phyloP scores from a whole-genome alignment of 1,140 invertebrate species.

The Amyelois transitella region DNA sequence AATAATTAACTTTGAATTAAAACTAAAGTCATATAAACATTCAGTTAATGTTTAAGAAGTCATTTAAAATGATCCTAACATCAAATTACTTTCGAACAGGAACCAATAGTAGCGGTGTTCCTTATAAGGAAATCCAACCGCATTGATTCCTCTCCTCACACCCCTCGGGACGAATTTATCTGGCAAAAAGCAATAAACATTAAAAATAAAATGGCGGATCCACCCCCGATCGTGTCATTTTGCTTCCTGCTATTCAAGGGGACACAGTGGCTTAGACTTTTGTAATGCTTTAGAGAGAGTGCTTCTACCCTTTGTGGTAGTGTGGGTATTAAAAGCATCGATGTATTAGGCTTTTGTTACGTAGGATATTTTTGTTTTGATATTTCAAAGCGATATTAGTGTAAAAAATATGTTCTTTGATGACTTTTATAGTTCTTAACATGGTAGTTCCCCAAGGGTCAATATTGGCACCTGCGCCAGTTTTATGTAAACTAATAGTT shows the following conservation, averaged over 20 bases:
- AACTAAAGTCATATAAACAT: too few relatives aligned
- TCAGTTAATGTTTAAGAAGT: too few relatives aligned
- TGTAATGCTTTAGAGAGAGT: background rate
- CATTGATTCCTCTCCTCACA: conserved; percentile 66
- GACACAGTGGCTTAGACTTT: background rate
- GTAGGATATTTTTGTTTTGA: background rate
- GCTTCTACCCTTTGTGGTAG: conserved; percentile 2
- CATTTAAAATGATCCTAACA: too few relatives aligned
- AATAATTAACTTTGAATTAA: too few relatives aligned
- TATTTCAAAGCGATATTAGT: background rate
- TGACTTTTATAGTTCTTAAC: background rate
- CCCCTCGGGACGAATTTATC: conserved; percentile 60
- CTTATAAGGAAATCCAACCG: conserved; percentile 35
- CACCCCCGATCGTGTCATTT: conserved; percentile 38
- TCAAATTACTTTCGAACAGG: background rate
- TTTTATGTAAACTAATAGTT: background rate
- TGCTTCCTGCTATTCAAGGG: conserved; percentile 9
- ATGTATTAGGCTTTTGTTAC: background rate
- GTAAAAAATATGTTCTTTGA: background rate
- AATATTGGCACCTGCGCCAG: background rate
- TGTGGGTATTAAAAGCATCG: background rate
- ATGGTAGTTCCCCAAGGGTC: background rate
- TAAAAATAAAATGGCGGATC: conserved; percentile 71
- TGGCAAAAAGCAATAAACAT: conserved; percentile 70
- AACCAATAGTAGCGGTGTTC: conserved; percentile 1